Conservation (phyloP, 2,113 vertebrate genomes). For the Entelurus aequoreus region DNA sequence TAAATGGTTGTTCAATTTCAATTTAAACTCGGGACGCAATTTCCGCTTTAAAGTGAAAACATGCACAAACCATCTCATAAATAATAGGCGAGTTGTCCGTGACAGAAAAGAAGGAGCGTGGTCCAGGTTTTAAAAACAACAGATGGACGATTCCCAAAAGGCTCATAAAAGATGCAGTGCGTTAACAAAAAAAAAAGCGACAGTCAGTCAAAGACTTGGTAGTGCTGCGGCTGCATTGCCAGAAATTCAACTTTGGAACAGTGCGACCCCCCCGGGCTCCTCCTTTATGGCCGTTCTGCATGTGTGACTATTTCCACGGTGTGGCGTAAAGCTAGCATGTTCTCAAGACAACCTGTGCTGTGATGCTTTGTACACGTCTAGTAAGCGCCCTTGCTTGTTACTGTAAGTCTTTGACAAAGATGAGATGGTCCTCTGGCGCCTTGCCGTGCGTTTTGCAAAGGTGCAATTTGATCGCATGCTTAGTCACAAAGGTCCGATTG, state of each 20-base stretch:
- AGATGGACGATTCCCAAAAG: conserved; percentile 83
- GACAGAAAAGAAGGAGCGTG: conserved; percentile 72
- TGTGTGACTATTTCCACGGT: conserved; percentile 37
- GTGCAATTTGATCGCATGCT: conserved; percentile 99
- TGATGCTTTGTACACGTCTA: conserved; percentile 35
- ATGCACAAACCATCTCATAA: conserved; percentile 75
- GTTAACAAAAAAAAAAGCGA: conserved; percentile 65
- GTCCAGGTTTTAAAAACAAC: conserved; percentile 85
- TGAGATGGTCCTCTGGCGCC: conserved; percentile 97
- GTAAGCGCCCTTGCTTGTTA: conserved; percentile 25
- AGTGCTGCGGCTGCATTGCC: conserved; percentile 42
- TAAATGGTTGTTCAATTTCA: conserved; percentile 67
- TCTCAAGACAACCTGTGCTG: conserved; percentile 22
- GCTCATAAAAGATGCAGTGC: conserved; percentile 95
- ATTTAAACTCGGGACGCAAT: conserved; percentile 32
- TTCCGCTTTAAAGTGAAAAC: conserved; percentile 63
- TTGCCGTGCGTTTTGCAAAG: conserved; percentile 99
- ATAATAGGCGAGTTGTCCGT: conserved; percentile 68
- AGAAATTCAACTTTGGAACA: conserved; percentile 30
- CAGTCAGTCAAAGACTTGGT: conserved; percentile 54
- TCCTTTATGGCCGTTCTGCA: conserved; percentile 7
- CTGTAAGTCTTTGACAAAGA: conserved; percentile 82
- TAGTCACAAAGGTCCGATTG: conserved; percentile 97
- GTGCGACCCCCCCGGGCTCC: not conserved
- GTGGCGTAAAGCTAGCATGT: conserved; percentile 50